Base-by-base conservation (phyloP, 2,113 vertebrate genomes). In the Pleuronectes platessa region DNA sequence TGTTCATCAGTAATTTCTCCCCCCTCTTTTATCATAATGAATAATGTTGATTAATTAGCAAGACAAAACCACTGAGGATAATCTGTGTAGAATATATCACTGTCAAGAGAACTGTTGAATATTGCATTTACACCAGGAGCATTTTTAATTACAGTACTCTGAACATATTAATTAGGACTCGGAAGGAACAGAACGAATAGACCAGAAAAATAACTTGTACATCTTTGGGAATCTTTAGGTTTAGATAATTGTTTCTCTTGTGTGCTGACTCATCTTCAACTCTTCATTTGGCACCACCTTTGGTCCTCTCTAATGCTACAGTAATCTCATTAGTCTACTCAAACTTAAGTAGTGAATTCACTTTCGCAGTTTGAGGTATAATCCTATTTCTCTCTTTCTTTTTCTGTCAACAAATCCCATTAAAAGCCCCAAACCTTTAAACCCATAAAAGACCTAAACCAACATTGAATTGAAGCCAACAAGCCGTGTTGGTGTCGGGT, bases 41-140 rank as follows among this genome's bases (percentile, higher is more conserved):
- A 95, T 94, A 95, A 94, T 93, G 90, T 94, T 94, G 94, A 95
- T 95, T 94, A 95, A 95, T 95, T 94, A 93, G 92, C 88, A 84
- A 94, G 93, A 94, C 94, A 94, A 92, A 94, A 92, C 88, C 92
- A 92, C 87, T 91, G 93, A 93, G 87, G 90, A 95, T 94, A 93
- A 94, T 94, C 88, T 92, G 88, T 91, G 92, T 87, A 92, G 94
- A 94, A 95, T 95, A 93, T 78, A 95, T 94, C 93, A 95, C 93
- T 94, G 94, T 95, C 94, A 94, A 61, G 24, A 78, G 86, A 92
- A 88, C 92, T 92, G 92, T 91, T 93, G 91, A 92, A 93, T 94
- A 90, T 93, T 94, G 86, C 92, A 94, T 95, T 93, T 92, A 93
- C 85, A 94, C 92, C 86, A 86, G 85, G 83, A 92, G 90, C 92